Conservation (phyloP, 2,113 vertebrate species). For the Entelurus aequoreus region DNA sequence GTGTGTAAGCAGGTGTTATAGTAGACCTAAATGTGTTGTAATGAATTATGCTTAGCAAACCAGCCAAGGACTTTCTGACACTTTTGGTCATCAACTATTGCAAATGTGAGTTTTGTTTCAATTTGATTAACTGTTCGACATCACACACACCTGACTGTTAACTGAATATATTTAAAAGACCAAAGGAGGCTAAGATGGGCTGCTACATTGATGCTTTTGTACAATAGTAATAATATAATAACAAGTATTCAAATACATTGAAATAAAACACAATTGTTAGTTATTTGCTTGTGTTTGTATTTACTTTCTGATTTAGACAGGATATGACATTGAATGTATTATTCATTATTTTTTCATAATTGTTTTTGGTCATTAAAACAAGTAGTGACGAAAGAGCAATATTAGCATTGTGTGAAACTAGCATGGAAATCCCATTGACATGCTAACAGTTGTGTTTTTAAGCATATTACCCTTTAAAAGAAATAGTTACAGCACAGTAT, state of each 20-base stretch:
- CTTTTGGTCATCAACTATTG: slow-evolving; percentile 16
- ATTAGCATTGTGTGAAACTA: too few relatives aligned
- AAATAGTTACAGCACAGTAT: too few relatives aligned
- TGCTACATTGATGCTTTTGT: slow-evolving; percentile 21
- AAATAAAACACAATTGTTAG: background rate
- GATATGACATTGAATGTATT: background rate
- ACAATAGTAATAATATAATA: too few relatives aligned
- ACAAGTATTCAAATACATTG: too few relatives aligned
- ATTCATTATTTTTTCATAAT: background rate
- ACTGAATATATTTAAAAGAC: slow-evolving; percentile 37
- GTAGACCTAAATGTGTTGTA: slow-evolving; percentile 7
- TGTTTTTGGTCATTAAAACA: background rate
- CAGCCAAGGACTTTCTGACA: slow-evolving; percentile 47
- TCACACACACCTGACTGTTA: slow-evolving; percentile 57
- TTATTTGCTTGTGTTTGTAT: background rate
- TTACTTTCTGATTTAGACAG: background rate
- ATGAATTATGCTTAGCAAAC: slow-evolving; percentile 25
- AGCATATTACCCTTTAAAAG: too few relatives aligned
- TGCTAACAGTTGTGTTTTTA: too few relatives aligned
- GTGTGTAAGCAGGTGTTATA: background rate
- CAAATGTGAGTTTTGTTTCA: slow-evolving; percentile 10
- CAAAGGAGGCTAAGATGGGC: slow-evolving; percentile 38
- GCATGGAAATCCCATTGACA: too few relatives aligned
- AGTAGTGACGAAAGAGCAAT: too few relatives aligned
- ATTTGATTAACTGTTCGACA: background rate